Conservation (phyloP, 2,113 vertebrate genomes). For the Leucopsar rothschildi region DNA sequence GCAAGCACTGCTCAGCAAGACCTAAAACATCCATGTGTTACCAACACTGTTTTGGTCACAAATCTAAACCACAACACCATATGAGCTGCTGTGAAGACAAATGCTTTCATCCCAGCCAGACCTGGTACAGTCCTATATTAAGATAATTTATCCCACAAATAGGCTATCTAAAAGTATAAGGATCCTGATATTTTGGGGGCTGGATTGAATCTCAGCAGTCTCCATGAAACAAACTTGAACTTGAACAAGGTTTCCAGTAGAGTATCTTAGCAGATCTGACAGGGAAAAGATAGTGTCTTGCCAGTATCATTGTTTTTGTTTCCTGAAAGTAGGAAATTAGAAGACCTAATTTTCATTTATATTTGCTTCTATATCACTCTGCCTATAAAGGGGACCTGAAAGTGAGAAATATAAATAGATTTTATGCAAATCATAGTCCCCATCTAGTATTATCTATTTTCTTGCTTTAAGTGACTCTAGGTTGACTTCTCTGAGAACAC, state of each 20-base stretch:
- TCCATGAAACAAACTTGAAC: neutral
- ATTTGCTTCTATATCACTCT: neutral
- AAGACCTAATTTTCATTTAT: neutral
- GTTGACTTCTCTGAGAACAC: neutral
- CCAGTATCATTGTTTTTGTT: neutral
- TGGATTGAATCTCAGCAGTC: neutral
- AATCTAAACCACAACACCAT: neutral
- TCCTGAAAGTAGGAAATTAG: neutral
- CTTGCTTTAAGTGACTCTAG: neutral
- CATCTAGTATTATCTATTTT: neutral
- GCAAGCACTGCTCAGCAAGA: neutral
- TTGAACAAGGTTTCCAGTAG: neutral
- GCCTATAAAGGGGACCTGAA: neutral
- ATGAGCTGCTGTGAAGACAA: neutral
- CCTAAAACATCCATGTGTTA: neutral
- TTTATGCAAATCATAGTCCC: neutral
- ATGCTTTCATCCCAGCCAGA: neutral
- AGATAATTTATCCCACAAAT: neutral
- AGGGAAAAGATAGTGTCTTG: neutral
- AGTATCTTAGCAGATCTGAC: neutral
- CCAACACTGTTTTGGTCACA: neutral
- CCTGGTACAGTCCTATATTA: neutral
- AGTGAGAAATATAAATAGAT: neutral
- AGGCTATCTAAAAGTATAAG: neutral
- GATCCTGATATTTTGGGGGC: neutral